Conservation (phyloP, 2,797 vertebrate genomes). For the Acipenser ruthenus region DNA sequence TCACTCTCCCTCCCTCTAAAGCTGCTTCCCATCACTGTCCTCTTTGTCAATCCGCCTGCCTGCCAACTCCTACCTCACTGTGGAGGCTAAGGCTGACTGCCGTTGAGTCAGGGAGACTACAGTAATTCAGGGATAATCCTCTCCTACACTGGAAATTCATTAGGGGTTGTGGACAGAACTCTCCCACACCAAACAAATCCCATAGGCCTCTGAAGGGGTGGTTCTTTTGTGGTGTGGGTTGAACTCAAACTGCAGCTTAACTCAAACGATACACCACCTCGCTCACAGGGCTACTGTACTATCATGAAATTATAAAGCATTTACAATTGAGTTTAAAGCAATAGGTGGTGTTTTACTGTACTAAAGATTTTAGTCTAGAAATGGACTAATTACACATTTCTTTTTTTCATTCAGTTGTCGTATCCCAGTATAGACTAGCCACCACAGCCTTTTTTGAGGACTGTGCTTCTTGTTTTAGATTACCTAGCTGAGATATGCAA, state of each 20-base stretch:
- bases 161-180: not conserved
- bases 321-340: too few species aligned
- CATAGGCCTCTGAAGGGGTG: too few species aligned
- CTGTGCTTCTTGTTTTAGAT: too few species aligned
- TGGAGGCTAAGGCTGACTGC: slow-evolving; percentile 1
- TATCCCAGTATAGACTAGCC: too few species aligned
- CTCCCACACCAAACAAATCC: slow-evolving; percentile 13
- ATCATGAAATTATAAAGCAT: too few species aligned
- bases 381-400: too few species aligned
- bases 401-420: too few species aligned
- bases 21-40: slow-evolving; percentile 15
- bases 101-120: slow-evolving; percentile 28
- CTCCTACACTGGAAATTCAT: not conserved
- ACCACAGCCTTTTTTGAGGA: too few species aligned
- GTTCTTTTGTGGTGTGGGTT: too few species aligned
- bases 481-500: too few species aligned
- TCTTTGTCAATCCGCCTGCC: slow-evolving; percentile 37
- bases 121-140: slow-evolving; percentile 18
- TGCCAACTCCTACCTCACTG: slow-evolving; percentile 35
- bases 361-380: too few species aligned
- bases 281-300: not conserved
- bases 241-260: not conserved
- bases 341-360: too few species aligned
- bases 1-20: slow-evolving; percentile 20
- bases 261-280: not conserved